Conservation (phyloP, 2,113 vertebrate genomes). For the Tupaia chinensis region DNA sequence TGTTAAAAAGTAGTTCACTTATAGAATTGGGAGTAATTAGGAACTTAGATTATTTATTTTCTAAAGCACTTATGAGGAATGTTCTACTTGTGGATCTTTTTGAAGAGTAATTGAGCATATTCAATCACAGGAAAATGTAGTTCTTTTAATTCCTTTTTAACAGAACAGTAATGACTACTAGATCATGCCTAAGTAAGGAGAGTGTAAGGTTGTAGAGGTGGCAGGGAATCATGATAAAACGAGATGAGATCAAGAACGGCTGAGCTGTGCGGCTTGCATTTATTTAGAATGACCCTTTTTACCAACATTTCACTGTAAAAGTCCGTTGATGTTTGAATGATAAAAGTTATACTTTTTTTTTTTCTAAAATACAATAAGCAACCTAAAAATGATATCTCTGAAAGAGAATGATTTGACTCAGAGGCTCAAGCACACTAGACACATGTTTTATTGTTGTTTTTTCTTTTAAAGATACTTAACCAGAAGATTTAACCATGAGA, state of each 20-base stretch:
- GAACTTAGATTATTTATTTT: conserved; percentile 79
- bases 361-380: conserved; percentile 37
- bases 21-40: conserved; percentile 81
- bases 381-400: conserved; percentile 31
- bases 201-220: background rate
- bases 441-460: background rate
- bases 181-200: conserved; percentile 43
- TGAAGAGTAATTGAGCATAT: conserved; percentile 79
- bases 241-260: conserved; percentile 33
- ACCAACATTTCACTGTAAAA: conserved; percentile 49
- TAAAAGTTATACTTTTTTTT: conserved; percentile 51
- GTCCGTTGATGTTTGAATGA: conserved; percentile 59
- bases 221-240: background rate
- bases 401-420: conserved; percentile 29
- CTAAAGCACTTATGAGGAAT: conserved; percentile 82
- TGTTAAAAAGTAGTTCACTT: conserved; percentile 67
- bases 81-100: conserved; percentile 69
- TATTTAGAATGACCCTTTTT: background rate
- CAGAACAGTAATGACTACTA: conserved; percentile 76
- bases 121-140: conserved; percentile 81
- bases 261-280: background rate
- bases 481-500: background rate
- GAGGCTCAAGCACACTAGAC: background rate
- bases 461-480: conserved; percentile 33
- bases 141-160: conserved; percentile 80